These are phyloP conservation scores for Alouatta palliata DNA, from an alignment of 2,113 vertebrate species.

Conservation along the genomic window DNA sequence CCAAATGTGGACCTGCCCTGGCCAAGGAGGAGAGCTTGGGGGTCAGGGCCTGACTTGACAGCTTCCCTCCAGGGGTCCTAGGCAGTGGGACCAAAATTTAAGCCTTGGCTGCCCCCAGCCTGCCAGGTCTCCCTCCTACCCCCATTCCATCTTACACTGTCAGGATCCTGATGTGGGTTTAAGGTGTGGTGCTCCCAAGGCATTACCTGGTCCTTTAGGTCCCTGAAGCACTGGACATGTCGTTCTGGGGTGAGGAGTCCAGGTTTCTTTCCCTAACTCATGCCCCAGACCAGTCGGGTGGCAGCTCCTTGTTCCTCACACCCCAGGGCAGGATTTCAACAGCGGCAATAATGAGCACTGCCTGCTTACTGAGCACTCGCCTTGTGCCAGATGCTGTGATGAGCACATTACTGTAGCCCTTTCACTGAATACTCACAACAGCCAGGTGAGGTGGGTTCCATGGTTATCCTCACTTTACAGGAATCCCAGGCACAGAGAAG, in stretches of 20 bases:
- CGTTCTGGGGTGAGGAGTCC: not conserved
- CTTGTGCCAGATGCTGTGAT: rapidly evolving
- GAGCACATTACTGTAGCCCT: rapidly evolving
- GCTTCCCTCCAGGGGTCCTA: not conserved
- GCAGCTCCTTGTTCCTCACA: not conserved
- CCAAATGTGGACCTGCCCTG: not conserved
- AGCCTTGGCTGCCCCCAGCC: not conserved
- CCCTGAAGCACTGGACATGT: not conserved
- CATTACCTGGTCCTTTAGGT: not conserved
- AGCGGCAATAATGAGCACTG: not conserved
- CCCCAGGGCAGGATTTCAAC: not conserved
- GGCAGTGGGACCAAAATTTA: not conserved
- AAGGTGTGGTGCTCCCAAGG: not conserved
- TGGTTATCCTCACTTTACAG: not conserved
- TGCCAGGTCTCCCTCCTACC: not conserved
- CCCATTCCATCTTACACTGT: rapidly evolving
- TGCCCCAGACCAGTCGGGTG: not conserved
- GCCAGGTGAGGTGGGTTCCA: not conserved
- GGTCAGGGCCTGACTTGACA: not conserved
- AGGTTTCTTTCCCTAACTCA: not conserved
- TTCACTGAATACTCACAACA: not conserved
- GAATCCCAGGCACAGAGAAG: not conserved
- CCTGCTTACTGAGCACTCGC: not conserved
- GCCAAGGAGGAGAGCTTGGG: not conserved
- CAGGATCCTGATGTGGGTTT: not conserved